These are phyloP conservation scores for Drosophila fungiperda DNA, from an alignment of 2,888 invertebrate genomes.

Conservation along the genomic window DNA sequence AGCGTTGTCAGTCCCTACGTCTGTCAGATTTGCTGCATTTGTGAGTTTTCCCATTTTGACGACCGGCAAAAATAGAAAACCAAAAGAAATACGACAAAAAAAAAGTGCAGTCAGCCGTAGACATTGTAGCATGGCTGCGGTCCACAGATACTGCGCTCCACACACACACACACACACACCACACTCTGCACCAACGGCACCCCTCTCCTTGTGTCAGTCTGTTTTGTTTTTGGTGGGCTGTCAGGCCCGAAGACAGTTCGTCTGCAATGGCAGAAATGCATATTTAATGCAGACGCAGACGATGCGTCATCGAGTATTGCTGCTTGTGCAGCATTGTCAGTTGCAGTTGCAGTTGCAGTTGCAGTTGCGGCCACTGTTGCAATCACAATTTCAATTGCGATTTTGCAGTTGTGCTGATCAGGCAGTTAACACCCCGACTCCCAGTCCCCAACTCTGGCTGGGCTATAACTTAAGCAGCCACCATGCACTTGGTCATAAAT, in stretches of 20 bases:
- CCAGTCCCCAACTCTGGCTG: conserved; percentile 37
- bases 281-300: conserved; percentile 75
- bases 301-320: conserved; percentile 71
- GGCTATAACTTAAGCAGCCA: conserved; percentile 75
- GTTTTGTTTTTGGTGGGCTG: conserved; percentile 15
- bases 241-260: conserved; percentile 64
- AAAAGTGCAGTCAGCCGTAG: conserved; percentile 27
- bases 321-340: conserved; percentile 49
- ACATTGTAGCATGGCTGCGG: conserved; percentile 26
- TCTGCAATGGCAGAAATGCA: conserved; percentile 64
- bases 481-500: conserved; percentile 79
- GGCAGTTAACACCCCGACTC: conserved; percentile 66
- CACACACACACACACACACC: no score
- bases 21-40: conserved; percentile 44
- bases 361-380: conserved; percentile 47
- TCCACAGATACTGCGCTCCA: conserved; percentile 1
- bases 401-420: conserved; percentile 61
- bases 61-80: conserved; percentile 31
- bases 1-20: conserved; percentile 6
- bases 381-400: conserved; percentile 47
- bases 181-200: neutral
- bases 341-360: conserved; percentile 24
- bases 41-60: conserved; percentile 51
- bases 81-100: conserved; percentile 14
- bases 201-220: neutral